Conservation (phyloP, 1,140 invertebrate species). For the Littorina saxatilis region DNA sequence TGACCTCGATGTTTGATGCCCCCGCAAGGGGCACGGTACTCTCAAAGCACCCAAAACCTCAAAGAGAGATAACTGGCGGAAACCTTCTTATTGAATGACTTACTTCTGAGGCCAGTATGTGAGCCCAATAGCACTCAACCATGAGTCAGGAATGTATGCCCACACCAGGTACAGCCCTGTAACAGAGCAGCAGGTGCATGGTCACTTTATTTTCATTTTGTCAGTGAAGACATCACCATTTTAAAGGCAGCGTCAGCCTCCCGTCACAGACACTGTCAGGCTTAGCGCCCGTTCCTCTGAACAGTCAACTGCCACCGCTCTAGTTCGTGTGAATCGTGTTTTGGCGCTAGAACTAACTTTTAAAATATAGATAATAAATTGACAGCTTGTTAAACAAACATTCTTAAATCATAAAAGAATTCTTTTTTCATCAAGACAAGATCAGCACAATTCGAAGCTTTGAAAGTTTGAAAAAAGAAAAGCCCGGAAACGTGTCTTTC, state of each 20-base stretch:
- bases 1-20: too few relatives aligned
- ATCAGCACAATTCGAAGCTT: too few relatives aligned
- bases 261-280: not conserved
- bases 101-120: slow-evolving; percentile 88
- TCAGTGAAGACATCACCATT: not conserved
- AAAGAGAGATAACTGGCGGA: not conserved
- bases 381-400: too few relatives aligned
- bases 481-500: too few relatives aligned
- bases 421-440: too few relatives aligned
- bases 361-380: too few relatives aligned
- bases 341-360: too few relatives aligned
- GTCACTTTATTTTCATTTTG: not conserved
- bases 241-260: not conserved
- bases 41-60: too few relatives aligned
- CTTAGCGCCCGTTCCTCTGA: not conserved
- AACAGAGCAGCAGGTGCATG: slow-evolving; percentile 18
- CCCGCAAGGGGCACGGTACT: too few relatives aligned
- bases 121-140: slow-evolving; percentile 83
- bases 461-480: too few relatives aligned
- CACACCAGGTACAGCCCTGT: slow-evolving; percentile 86
- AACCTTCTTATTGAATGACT: slow-evolving; percentile 38
- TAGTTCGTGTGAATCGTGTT: too few relatives aligned
- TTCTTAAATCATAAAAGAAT: too few relatives aligned
- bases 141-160: slow-evolving; percentile 86
- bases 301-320: not conserved